Conservation (phyloP, 2,888 invertebrate genomes). For the Erpobdella octoculata region DNA sequence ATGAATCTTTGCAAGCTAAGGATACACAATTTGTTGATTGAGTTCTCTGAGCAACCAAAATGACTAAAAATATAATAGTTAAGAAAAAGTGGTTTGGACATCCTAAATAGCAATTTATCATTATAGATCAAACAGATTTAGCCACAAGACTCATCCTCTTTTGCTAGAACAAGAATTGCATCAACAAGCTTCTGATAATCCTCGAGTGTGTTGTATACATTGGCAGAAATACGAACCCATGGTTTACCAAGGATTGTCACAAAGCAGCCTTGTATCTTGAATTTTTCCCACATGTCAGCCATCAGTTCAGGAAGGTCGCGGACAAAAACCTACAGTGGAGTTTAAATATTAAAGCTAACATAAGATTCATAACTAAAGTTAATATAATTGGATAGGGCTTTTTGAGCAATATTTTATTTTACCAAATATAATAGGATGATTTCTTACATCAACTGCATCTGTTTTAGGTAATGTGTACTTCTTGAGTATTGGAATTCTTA, state of each 20-base stretch:
- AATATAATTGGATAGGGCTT: no score
- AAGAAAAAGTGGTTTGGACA: no score
- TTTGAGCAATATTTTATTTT: no score
- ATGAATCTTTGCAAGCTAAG: no score
- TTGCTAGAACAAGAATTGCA: slow-evolving; percentile 38
- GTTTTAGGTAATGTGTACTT: slow-evolving; percentile 23
- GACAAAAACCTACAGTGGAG: slow-evolving; percentile 8
- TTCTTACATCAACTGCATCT: neutral
- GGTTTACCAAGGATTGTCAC: slow-evolving; percentile 36
- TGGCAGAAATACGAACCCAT: slow-evolving; percentile 45
- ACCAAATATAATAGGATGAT: no score
- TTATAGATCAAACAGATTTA: no score
- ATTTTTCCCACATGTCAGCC: slow-evolving; percentile 31
- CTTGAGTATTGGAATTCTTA: slow-evolving; percentile 37
- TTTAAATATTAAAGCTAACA: no score
- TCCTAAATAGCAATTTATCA: no score
- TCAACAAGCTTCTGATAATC: slow-evolving; percentile 41
- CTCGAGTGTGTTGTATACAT: slow-evolving; percentile 43
- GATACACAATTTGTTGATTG: no score
- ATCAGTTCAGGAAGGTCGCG: slow-evolving; percentile 27
- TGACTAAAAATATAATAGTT: no score
- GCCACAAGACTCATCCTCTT: neutral
- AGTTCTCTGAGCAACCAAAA: no score
- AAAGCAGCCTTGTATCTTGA: slow-evolving; percentile 29
- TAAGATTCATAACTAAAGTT: no score